Base-by-base conservation (phyloP, 2,888 invertebrate species). In the Leptopterna dolabrata region DNA sequence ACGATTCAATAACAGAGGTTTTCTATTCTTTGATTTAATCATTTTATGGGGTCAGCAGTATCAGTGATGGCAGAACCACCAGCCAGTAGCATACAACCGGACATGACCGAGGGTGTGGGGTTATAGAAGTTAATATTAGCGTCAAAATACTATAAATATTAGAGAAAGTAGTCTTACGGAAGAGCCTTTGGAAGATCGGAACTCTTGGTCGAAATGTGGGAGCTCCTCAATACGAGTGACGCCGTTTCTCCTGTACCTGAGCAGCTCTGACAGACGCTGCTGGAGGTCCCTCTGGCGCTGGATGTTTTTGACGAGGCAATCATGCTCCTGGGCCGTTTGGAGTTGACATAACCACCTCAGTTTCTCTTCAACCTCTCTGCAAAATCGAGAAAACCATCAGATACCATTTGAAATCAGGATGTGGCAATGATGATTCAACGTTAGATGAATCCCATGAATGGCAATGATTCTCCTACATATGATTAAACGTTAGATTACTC, bases 341-440 rank as follows among this genome's bases (percentile, higher is more conserved):
- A 98, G 98, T 91, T 97, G 97, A 1, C 97, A 95, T 91, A 97
- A 96, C 89, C 96, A 95, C 47, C 96, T 94, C 92, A 98, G 94
- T 55, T 96, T 95, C 89, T 98, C 98, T 70, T 95, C 94, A 91
- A 98, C 95, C 90, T 96, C 96, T 90, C 96, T 95, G 91, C 0
- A 91, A 90, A 73, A 76, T 43, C 2, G 1, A 19, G n/a, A 36
- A 51, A 73, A 24, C 73, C 43, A 36, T 36, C 36, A 36, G 36
- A 6, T n/a, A n/a, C n/a, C n/a, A n/a, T n/a, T n/a, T n/a, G n/a
- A n/a, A n/a, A n/a, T 55, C 55, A 19, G 19, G 55, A 19, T 55
- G 55, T 16, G 3, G 11, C 19, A 19, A 19, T 6, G 19, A 16
- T 55, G n/a, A 55, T 19, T 19, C 3, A 6, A 6, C 2, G 2